phyloP scores from a whole-genome alignment of 2,797 vertebrate species.

The Alfaro cultratus region DNA sequence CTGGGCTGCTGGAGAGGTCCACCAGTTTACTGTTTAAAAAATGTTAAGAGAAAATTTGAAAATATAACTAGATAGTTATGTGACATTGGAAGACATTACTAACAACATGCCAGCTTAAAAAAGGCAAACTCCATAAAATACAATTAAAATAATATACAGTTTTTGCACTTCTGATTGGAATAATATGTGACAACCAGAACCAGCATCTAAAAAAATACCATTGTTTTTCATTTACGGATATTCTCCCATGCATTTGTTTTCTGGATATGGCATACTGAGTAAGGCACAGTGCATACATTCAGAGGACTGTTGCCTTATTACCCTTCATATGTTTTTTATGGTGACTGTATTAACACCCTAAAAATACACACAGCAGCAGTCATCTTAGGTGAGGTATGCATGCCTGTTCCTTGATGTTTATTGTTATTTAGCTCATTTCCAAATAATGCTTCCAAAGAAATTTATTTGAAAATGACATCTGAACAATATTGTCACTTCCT shows the following conservation, averaged over 20 bases:
- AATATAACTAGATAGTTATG: too few relatives aligned
- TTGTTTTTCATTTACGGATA: not conserved
- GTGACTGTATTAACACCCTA: not conserved
- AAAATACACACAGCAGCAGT: not conserved
- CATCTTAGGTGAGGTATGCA: not conserved
- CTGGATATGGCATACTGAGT: not conserved
- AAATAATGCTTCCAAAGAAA: slow-evolving; percentile 1
- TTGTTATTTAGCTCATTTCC: not conserved
- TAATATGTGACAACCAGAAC: not conserved
- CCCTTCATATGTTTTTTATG: not conserved
- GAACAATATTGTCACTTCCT: slow-evolving; percentile 38
- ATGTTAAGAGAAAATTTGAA: too few relatives aligned
- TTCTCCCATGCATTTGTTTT: not conserved
- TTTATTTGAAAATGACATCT: not conserved
- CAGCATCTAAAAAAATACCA: not conserved
- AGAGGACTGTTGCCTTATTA: not conserved
- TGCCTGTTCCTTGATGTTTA: not conserved
- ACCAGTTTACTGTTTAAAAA: not conserved
- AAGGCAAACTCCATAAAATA: too few relatives aligned
- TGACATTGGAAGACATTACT: too few relatives aligned
- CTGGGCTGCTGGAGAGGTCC: too few relatives aligned
- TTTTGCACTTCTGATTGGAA: too few relatives aligned
- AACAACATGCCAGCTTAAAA: too few relatives aligned
- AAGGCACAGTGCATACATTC: not conserved
- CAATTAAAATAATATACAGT: too few relatives aligned